These are phyloP conservation scores for Chloroclystis v-ata DNA, from an alignment of 2,888 invertebrate species.

Conservation along the genomic window DNA sequence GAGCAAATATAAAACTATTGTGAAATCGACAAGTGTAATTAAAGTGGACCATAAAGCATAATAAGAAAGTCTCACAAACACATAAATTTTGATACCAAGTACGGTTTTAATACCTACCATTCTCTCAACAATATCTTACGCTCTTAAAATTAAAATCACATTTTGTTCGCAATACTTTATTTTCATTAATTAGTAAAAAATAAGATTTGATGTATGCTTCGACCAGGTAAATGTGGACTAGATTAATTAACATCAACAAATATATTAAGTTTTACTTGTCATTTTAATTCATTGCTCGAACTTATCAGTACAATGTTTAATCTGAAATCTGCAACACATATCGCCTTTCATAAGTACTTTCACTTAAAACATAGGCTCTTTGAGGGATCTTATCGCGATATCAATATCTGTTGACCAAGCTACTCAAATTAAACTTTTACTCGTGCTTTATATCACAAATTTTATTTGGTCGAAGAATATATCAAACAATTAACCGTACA, in stretches of 20 bases:
- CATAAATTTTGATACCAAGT: conserved; percentile 4
- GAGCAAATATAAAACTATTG: conserved; percentile 1
- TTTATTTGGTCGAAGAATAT: conserved; percentile 45
- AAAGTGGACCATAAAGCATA: conserved; percentile 12
- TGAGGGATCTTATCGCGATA: too few species aligned
- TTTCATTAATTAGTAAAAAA: conserved; percentile 68
- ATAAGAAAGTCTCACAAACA: conserved; percentile 1
- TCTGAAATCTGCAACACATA: too few species aligned
- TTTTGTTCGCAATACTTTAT: conserved; percentile 66
- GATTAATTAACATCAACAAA: background rate
- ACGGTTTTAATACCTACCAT: background rate
- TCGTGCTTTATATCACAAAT: too few species aligned
- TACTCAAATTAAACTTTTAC: too few species aligned
- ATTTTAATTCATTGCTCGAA: background rate
- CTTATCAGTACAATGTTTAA: too few species aligned
- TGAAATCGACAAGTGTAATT: conserved; percentile 9
- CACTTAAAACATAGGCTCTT: too few species aligned
- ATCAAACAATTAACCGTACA: conserved; percentile 49
- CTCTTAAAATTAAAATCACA: conserved; percentile 42
- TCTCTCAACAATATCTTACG: background rate
- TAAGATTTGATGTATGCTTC: conserved; percentile 60
- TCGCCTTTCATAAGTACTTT: too few species aligned
- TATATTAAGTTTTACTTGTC: background rate
- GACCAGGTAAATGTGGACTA: conserved; percentile 8
- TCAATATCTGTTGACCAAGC: too few species aligned